Conservation (phyloP, 2,888 invertebrate species). For the Ryuthela nishihirai region DNA sequence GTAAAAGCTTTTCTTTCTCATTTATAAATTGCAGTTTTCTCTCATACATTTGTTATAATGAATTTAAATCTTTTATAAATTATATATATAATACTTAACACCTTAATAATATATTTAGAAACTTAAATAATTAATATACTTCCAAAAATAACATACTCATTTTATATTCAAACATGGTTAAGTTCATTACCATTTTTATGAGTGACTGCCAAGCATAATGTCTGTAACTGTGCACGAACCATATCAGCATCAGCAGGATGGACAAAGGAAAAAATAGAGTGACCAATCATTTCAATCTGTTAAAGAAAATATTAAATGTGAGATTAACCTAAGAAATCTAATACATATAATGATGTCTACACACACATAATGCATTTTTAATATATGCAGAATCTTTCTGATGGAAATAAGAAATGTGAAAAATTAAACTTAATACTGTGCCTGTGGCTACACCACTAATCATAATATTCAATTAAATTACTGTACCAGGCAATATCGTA, state of each 20-base stretch:
- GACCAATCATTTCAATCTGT: constrained; percentile 77
- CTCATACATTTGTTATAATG: background rate
- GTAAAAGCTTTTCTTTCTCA: no score
- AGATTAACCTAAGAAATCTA: background rate
- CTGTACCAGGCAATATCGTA: no score
- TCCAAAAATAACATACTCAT: background rate
- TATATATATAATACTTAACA: background rate
- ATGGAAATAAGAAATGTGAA: no score
- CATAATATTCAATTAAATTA: no score
- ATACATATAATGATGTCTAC: no score
- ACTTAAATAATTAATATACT: background rate
- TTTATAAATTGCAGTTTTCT: background rate
- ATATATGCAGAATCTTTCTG: no score
- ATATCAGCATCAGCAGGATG: constrained; percentile 74
- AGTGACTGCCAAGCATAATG: background rate
- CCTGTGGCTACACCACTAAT: no score
- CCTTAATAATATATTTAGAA: no score
- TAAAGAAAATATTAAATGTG: constrained; percentile 44
- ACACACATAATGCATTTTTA: no score
- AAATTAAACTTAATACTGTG: no score
- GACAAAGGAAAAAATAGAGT: constrained; percentile 74
- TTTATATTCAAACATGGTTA: background rate
- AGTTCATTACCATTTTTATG: background rate
- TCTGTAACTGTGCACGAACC: constrained; percentile 59
- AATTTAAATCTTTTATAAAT: background rate